Conservation (phyloP, 2,888 invertebrate genomes). For the Orchestes rusci region DNA sequence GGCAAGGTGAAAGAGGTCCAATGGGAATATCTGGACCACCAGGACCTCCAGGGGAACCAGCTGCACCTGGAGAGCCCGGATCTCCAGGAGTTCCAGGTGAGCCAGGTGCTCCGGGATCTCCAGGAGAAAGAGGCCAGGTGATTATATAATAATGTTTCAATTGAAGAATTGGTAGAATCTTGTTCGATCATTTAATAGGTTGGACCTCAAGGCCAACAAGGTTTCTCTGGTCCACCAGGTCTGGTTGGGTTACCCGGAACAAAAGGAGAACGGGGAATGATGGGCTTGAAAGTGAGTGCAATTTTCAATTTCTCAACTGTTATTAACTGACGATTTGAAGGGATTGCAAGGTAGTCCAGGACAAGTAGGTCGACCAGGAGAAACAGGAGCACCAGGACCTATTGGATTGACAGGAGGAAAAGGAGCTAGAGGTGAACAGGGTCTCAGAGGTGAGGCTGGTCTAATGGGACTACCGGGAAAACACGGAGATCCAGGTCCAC, state of each 20-base stretch:
- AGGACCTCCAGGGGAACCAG: constrained; percentile 75
- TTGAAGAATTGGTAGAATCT: constrained; percentile 1
- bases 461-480: constrained; percentile 70
- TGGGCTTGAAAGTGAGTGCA: constrained; percentile 42
- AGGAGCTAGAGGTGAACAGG: constrained; percentile 68
- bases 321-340: constrained; percentile 43
- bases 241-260: constrained; percentile 61
- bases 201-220: constrained; percentile 64
- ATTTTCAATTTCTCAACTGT: neutral
- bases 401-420: constrained; percentile 61
- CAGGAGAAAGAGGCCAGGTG: constrained; percentile 66
- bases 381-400: constrained; percentile 54
- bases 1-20: constrained; percentile 60
- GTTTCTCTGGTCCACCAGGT: constrained; percentile 62
- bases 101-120: constrained; percentile 62
- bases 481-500: constrained; percentile 66
- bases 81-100: constrained; percentile 65
- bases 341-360: constrained; percentile 68
- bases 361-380: constrained; percentile 53
- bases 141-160: neutral
- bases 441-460: constrained; percentile 68
- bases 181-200: constrained; percentile 4
- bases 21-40: constrained; percentile 68
- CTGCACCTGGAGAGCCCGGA: constrained; percentile 72
- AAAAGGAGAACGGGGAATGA: constrained; percentile 67